Conservation (phyloP, 2,888 invertebrate species). For the Pollenia labialis region DNA sequence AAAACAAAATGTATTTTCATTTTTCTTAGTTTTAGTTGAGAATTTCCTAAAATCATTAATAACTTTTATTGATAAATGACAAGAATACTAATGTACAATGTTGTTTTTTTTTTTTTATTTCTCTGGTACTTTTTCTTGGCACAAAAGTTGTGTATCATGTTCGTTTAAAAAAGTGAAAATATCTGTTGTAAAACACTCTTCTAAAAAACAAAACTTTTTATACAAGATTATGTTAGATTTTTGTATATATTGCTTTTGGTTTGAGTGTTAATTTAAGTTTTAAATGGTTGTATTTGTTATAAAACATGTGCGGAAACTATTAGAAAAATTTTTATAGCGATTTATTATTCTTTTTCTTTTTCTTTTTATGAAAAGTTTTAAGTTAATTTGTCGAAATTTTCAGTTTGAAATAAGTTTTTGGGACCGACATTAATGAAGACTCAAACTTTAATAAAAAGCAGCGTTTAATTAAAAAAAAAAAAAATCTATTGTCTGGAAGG, state of each 20-base stretch:
- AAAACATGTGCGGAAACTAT: neutral
- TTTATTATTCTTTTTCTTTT: neutral
- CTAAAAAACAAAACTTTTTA: slow-evolving; percentile 1
- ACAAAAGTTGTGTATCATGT: neutral
- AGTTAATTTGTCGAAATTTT: neutral
- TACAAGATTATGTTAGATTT: neutral
- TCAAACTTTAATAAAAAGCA: too few relatives aligned
- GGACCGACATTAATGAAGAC: too few relatives aligned
- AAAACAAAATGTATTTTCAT: slow-evolving; percentile 26
- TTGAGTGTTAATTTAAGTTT: slow-evolving; percentile 18
- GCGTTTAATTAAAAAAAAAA: too few relatives aligned
- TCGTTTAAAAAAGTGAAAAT: neutral
- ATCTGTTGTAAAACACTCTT: neutral
- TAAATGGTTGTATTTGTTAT: neutral
- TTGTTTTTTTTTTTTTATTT: slow-evolving; percentile 1
- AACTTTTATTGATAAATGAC: slow-evolving; percentile 70
- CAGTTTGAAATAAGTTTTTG: too few relatives aligned
- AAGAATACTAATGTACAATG: slow-evolving; percentile 59
- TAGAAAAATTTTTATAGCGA: neutral
- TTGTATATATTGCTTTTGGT: neutral
- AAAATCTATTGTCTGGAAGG: too few relatives aligned
- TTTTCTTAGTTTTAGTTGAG: slow-evolving; percentile 24
- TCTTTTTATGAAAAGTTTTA: neutral
- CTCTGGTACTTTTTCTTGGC: neutral
- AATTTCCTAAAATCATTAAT: slow-evolving; percentile 69